Evolutionary conservation across 2,888 invertebrate genomes (phyloP).

Genomic region (Serrognathus titanus): DNA sequence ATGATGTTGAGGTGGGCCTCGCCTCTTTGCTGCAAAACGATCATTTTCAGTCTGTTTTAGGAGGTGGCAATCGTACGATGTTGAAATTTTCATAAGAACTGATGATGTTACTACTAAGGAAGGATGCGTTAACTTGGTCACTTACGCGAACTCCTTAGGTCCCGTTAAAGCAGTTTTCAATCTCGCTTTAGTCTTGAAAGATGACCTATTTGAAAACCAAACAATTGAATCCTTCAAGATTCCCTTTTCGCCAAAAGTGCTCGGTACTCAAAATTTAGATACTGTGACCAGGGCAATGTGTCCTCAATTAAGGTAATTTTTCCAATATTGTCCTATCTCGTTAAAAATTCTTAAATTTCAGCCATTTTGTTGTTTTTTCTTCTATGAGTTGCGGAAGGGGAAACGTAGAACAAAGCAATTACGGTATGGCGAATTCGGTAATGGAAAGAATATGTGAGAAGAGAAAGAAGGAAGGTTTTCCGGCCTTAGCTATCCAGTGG

Average conservation of each 20-base stretch:
- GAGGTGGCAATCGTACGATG: slow-evolving; percentile 69
- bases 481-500: slow-evolving; percentile 87
- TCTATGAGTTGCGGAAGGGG: slow-evolving; percentile 90
- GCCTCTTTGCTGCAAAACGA: slow-evolving; percentile 50
- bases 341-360: slow-evolving; percentile 10
- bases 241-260: slow-evolving; percentile 72
- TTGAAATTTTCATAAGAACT: slow-evolving; percentile 64
- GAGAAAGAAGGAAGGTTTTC: slow-evolving; percentile 65
- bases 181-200: slow-evolving; percentile 76
- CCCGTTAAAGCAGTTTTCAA: slow-evolving; percentile 85
- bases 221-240: slow-evolving; percentile 63
- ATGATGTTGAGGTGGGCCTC: slow-evolving; percentile 60
- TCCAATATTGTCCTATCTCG: slow-evolving; percentile 38
- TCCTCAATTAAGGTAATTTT: slow-evolving; percentile 45
- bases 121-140: slow-evolving; percentile 67
- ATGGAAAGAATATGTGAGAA: slow-evolving; percentile 86
- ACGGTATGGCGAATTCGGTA: slow-evolving; percentile 85
- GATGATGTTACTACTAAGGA: slow-evolving; percentile 66
- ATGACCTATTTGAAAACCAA: slow-evolving; percentile 75
- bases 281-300: slow-evolving; percentile 58
- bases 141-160: slow-evolving; percentile 60
- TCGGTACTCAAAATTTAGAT: slow-evolving; percentile 73
- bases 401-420: slow-evolving; percentile 88
- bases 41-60: slow-evolving; percentile 38
- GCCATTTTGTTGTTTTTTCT: slow-evolving; percentile 86